Evolutionary conservation across 2,113 vertebrate species (phyloP), one percentile per base, ranked within the genome.

Genomic region (Oryzias javanicus): DNA sequence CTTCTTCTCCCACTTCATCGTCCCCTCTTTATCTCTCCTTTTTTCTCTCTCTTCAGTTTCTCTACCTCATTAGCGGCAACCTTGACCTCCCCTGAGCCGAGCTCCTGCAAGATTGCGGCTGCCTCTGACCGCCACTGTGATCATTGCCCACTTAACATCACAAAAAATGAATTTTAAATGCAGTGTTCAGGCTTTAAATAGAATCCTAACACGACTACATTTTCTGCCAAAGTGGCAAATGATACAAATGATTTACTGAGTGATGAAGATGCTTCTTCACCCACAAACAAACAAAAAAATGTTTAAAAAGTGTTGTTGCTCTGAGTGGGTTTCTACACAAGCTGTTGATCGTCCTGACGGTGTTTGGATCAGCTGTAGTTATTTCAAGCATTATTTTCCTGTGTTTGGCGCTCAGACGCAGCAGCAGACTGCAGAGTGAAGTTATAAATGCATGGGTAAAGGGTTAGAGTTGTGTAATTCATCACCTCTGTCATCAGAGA

Each of bases 41-140:
- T 42, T 60, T 52, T 35, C 17, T 20, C 42, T 4, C 52, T 52
- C 42, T 53, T 46, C 20, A 1, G 27, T 64, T 20, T 17, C 64
- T 49, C 45, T 42, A 58, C 74, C 74, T 83, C 74, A 70, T 88
- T 81, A 83, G 71, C 65, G 17, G 44, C 70, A 76, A 76, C 84
- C 76, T 80, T 83, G 76, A 85, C 79, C 69, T 52, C 41, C 64
- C 62, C 66, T 41, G 18, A 55, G 42, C 54, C 15, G 42, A 65
- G 44, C 29, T 58, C 55, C 55, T 5, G 49, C 55, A 47, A 66
- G 56, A 35, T 56, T 40, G 29, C 66, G 44, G 58, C 27, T 42
- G 68, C 75, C 4, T 41, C n/a, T 4, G 55, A 48, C 60, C 25
- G 57, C 60, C 50, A 12, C 61, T 61, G 5, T 55, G 55, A 72